A percentile compares a stretch with the other conserved stretches of the same genome.
Evolutionary conservation across 2,797 vertebrate species (phyloP).

Genomic region (Xerus rutilus): DNA sequence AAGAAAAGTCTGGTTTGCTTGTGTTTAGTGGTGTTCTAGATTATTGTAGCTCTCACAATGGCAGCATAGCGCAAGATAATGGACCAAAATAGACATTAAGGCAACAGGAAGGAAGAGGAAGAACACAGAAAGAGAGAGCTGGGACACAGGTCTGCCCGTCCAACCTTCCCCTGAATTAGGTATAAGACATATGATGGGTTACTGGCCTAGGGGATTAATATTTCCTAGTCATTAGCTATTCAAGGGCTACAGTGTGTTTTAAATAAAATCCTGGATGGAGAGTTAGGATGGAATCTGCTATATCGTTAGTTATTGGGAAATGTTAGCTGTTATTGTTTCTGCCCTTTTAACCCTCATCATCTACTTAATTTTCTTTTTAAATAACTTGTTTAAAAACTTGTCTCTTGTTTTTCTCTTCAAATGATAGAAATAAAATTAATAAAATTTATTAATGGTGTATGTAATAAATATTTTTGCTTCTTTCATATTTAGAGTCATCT

Average conservation of each 20-base stretch:
- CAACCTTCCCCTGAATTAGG: background rate
- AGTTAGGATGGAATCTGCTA: background rate
- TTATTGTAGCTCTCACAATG: background rate
- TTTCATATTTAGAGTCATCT: conserved; percentile 66
- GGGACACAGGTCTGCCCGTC: accelerated
- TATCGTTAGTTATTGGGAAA: background rate
- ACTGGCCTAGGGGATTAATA: background rate
- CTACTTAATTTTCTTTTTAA: conserved; percentile 49
- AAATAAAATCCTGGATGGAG: background rate
- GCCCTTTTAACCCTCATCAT: background rate
- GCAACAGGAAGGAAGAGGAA: background rate
- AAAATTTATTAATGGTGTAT: background rate
- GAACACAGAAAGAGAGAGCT: background rate
- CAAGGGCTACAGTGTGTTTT: background rate
- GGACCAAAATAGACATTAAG: background rate
- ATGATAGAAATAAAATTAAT: conserved; percentile 66
- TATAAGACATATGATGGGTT: background rate
- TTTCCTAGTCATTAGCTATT: background rate
- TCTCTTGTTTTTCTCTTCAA: conserved; percentile 68
- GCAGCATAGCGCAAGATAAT: background rate
- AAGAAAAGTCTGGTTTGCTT: background rate
- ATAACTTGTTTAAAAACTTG: conserved; percentile 59
- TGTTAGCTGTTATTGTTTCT: background rate
- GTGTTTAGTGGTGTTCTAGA: background rate
- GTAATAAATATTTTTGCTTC: conserved; percentile 63